Percentiles rank a stretch among this genome's conserved stretches.
Evolutionary conservation across 2,797 vertebrate genomes (phyloP).

Genomic region (Eleutherodactylus coqui): DNA sequence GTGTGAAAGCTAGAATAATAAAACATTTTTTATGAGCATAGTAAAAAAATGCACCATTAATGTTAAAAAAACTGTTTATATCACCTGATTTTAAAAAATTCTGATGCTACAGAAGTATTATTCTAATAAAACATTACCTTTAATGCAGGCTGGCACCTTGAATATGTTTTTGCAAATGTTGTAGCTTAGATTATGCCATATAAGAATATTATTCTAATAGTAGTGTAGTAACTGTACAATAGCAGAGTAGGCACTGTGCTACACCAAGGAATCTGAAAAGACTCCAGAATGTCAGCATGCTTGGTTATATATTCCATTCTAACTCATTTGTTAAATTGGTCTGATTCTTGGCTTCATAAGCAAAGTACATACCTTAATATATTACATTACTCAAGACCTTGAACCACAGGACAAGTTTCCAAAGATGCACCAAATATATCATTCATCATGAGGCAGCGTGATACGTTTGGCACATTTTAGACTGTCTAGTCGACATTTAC

Average conservation of each 20-base stretch:
- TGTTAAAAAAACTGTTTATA: background rate
- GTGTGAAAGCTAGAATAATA: too few species aligned
- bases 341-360: background rate
- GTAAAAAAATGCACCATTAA: too few species aligned
- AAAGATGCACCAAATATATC: too few species aligned
- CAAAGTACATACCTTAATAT: constrained; percentile 5
- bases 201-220: background rate
- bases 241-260: background rate
- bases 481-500: too few species aligned
- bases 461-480: too few species aligned
- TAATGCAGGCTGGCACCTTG: background rate
- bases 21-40: too few species aligned
- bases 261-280: constrained; percentile 3
- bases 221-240: background rate
- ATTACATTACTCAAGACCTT: too few species aligned
- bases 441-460: too few species aligned
- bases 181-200: background rate
- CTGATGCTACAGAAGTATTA: too few species aligned
- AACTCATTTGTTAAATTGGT: constrained; percentile 11
- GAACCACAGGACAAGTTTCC: too few species aligned
- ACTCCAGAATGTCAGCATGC: constrained; percentile 10
- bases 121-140: background rate
- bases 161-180: background rate
- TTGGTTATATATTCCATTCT: background rate
- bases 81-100: background rate